These are phyloP conservation scores for Gadus macrocephalus DNA, from an alignment of 2,113 vertebrate genomes.

Conservation along the genomic window DNA sequence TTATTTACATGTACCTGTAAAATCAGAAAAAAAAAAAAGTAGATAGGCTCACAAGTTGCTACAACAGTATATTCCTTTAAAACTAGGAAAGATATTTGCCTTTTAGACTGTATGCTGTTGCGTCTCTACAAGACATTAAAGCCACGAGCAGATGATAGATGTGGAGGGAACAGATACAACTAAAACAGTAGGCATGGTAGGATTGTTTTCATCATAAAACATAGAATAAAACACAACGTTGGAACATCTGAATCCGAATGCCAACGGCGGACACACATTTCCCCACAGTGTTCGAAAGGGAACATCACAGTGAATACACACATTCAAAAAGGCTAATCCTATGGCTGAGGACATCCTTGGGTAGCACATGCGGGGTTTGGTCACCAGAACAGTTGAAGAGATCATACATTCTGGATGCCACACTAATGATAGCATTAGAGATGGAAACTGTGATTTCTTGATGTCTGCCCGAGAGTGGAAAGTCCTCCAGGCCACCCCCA, in stretches of 20 bases:
- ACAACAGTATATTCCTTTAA: slow-evolving; percentile 60
- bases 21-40: slow-evolving; percentile 42
- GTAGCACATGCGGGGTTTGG: too few species aligned
- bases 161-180: slow-evolving; percentile 32
- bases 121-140: slow-evolving; percentile 49
- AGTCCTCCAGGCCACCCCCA: too few species aligned
- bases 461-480: too few species aligned
- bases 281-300: background rate
- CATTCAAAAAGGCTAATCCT: too few species aligned
- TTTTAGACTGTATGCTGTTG: slow-evolving; percentile 38
- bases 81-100: slow-evolving; percentile 56
- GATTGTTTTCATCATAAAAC: slow-evolving; percentile 6
- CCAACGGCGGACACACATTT: background rate
- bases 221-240: background rate
- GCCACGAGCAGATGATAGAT: slow-evolving; percentile 35
- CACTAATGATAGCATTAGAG: too few species aligned
- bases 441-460: too few species aligned
- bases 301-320: background rate
- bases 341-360: too few species aligned
- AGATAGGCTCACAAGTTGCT: slow-evolving; percentile 53
- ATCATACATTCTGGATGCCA: too few species aligned
- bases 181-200: slow-evolving; percentile 20
- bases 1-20: slow-evolving; percentile 66
- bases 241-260: background rate
- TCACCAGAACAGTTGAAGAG: too few species aligned